Evolutionary conservation across 1,140 invertebrate species (phyloP).

Genomic region (Trichomalopsis sarcophagae): DNA sequence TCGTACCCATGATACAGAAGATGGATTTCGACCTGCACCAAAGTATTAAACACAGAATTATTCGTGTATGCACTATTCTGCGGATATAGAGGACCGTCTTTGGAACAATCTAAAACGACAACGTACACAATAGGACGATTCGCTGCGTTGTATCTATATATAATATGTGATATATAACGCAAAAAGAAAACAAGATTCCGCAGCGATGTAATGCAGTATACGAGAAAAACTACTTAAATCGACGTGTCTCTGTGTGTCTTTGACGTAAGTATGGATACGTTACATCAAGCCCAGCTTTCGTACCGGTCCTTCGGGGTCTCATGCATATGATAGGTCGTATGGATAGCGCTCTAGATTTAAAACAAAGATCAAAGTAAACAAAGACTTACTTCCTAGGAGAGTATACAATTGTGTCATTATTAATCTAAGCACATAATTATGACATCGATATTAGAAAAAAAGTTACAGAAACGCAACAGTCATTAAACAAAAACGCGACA

Average conservation of each 20-base stretch:
- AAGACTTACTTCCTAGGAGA: constrained; percentile 42
- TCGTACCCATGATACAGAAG: background rate
- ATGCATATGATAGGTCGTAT: constrained; percentile 58
- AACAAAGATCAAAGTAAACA: constrained; percentile 50
- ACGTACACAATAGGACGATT: background rate
- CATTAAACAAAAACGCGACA: background rate
- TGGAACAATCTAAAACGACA: background rate
- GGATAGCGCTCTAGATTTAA: constrained; percentile 53
- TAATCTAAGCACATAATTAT: constrained; percentile 48
- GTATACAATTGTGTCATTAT: constrained; percentile 38
- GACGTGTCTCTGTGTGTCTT: background rate
- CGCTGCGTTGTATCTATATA: background rate
- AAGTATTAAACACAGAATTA: background rate
- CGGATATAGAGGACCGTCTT: background rate
- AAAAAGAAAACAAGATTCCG: background rate
- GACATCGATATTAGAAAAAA: constrained; percentile 37
- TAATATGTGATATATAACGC: background rate
- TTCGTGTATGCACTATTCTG: background rate
- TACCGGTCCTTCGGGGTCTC: constrained; percentile 55
- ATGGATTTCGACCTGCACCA: background rate
- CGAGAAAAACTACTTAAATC: constrained; percentile 2
- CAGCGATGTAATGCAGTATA: background rate
- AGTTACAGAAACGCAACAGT: background rate
- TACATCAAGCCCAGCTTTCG: constrained; percentile 35
- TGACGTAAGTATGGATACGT: background rate